phyloP scores from a whole-genome alignment of 2,797 vertebrate species.

The Lutjanus argentimaculatus region DNA sequence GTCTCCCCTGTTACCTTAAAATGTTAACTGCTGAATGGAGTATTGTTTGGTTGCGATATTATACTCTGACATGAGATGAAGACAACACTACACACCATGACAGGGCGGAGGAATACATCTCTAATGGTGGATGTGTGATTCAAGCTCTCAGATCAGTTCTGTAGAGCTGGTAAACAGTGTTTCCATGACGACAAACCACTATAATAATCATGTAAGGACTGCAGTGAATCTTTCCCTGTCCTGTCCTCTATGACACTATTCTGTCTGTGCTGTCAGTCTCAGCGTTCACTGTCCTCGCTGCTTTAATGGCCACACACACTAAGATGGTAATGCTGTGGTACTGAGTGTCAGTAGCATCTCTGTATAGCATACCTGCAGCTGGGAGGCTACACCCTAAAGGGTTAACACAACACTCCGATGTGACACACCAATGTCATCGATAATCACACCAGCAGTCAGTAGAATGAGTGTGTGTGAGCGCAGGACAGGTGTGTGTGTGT shows the following conservation, averaged over 20 bases:
- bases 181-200: slow-evolving; percentile 49
- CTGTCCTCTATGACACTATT: slow-evolving; percentile 3
- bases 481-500: too few relatives aligned
- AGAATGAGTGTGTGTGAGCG: background rate
- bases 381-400: background rate
- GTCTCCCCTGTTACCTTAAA: too few relatives aligned
- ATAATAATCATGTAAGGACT: background rate
- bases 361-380: background rate
- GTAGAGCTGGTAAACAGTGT: slow-evolving; percentile 21
- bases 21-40: too few relatives aligned
- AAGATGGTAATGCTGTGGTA: too few relatives aligned
- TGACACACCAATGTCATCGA: background rate
- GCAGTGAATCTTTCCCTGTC: background rate
- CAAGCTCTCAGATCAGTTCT: background rate
- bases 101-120: background rate
- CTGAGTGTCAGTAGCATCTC: background rate
- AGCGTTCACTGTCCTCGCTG: background rate
- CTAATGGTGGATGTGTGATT: slow-evolving; percentile 15
- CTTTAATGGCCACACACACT: background rate
- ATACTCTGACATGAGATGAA: background rate
- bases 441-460: background rate
- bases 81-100: background rate
- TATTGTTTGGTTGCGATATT: background rate
- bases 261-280: background rate
- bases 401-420: background rate